Conservation (phyloP, 2,888 invertebrate species). For the Rotaria socialis region DNA sequence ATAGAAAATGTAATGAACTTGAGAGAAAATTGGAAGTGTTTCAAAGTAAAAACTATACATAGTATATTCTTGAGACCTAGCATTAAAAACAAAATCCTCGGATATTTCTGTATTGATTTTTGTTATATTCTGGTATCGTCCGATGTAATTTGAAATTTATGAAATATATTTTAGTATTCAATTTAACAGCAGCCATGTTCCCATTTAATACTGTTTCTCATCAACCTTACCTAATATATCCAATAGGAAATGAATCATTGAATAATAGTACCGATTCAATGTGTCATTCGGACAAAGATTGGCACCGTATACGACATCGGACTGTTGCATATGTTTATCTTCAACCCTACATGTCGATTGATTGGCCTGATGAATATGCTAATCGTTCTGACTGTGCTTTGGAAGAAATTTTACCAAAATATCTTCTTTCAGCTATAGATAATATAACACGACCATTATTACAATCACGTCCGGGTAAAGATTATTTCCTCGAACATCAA, state of each 20-base stretch:
- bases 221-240: not conserved
- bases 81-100: too few relatives aligned
- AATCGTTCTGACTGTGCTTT: not conserved
- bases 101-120: too few relatives aligned
- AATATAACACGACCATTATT: not conserved
- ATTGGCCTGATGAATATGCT: constrained; percentile 15
- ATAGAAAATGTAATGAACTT: too few relatives aligned
- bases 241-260: not conserved
- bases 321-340: constrained; percentile 24
- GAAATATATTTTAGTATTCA: not conserved
- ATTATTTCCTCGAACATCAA: constrained; percentile 33
- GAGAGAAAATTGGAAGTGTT: too few relatives aligned
- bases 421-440: not conserved
- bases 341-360: not conserved
- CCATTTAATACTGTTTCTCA: not conserved
- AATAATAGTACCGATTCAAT: not conserved
- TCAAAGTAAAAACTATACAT: too few relatives aligned
- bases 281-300: not conserved
- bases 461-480: not conserved
- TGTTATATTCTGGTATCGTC: not conserved
- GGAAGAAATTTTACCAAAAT: not conserved
- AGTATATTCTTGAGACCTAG: too few relatives aligned
- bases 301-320: constrained; percentile 1
- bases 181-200: not conserved
- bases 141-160: not conserved